These are phyloP conservation scores for Cyprinodon diabolis DNA, from an alignment of 2,797 vertebrate species.

Conservation along the genomic window DNA sequence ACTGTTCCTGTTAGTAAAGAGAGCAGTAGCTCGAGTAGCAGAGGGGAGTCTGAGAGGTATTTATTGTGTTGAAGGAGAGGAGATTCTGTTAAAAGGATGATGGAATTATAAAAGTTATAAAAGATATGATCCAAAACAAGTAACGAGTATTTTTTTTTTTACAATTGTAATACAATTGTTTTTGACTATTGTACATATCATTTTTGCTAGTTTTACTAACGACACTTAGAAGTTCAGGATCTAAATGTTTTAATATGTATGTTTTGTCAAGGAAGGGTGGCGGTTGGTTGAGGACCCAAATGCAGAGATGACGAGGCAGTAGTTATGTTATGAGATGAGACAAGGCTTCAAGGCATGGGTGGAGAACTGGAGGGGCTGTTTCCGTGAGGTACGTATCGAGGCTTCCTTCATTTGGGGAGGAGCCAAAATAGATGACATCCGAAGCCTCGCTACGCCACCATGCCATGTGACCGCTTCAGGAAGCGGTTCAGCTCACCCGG, in stretches of 20 bases:
- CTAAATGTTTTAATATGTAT: neutral
- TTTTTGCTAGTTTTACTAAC: neutral
- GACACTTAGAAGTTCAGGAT: neutral
- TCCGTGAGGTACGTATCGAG: too few species aligned
- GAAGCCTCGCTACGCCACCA: too few species aligned
- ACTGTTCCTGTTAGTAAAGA: constrained; percentile 3
- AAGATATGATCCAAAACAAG: neutral
- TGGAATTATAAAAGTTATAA: neutral
- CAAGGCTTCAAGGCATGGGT: too few species aligned
- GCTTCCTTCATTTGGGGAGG: too few species aligned
- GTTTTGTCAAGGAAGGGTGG: neutral
- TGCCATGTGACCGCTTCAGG: too few species aligned
- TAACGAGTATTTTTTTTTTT: neutral
- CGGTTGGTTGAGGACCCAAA: too few species aligned
- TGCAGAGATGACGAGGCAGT: too few species aligned
- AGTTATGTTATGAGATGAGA: too few species aligned
- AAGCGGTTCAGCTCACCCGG: too few species aligned
- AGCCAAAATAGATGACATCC: too few species aligned
- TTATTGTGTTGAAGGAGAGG: constrained; percentile 9
- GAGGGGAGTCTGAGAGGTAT: neutral
- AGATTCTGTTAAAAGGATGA: constrained; percentile 10
- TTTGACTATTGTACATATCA: neutral
- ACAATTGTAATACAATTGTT: too few species aligned
- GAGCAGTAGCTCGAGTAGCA: constrained; percentile 15
- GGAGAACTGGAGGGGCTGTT: too few species aligned